These are phyloP conservation scores for Gonioctena quinquepunctata DNA, from an alignment of 1,140 invertebrate genomes.

Conservation along the genomic window DNA sequence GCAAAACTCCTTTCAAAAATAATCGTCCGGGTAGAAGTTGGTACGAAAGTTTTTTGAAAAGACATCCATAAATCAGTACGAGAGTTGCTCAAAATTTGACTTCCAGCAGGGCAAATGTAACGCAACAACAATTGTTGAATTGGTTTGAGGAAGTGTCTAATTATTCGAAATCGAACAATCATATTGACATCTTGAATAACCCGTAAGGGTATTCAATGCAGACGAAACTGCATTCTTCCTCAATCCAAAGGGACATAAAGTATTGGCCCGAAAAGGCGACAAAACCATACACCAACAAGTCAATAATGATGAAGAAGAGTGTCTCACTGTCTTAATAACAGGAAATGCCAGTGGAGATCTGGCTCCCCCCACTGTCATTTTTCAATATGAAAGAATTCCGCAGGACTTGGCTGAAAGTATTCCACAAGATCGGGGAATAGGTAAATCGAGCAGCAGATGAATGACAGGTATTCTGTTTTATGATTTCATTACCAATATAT, in stretches of 20 bases:
- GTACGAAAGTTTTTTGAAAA: neutral
- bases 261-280: neutral
- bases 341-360: conserved; percentile 31
- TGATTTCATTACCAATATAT: conserved; percentile 43
- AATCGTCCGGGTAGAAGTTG: too few species aligned
- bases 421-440: conserved; percentile 46
- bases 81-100: neutral
- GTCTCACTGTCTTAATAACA: conserved; percentile 19
- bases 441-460: conserved; percentile 54
- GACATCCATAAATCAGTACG: neutral
- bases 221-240: neutral
- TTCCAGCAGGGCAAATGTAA: neutral
- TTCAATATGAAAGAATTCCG: conserved; percentile 50
- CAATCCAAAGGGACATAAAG: neutral
- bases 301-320: conserved; percentile 22
- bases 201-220: neutral
- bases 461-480: conserved; percentile 55
- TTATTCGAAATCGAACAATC: neutral
- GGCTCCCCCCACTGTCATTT: conserved; percentile 48
- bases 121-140: neutral
- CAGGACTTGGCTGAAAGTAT: conserved; percentile 27
- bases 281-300: neutral
- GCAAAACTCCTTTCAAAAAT: too few species aligned
- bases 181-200: neutral
- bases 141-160: neutral